Evolutionary conservation across 2,888 invertebrate genomes (phyloP).

Genomic region (Ashinkailepas kermadecensis): DNA sequence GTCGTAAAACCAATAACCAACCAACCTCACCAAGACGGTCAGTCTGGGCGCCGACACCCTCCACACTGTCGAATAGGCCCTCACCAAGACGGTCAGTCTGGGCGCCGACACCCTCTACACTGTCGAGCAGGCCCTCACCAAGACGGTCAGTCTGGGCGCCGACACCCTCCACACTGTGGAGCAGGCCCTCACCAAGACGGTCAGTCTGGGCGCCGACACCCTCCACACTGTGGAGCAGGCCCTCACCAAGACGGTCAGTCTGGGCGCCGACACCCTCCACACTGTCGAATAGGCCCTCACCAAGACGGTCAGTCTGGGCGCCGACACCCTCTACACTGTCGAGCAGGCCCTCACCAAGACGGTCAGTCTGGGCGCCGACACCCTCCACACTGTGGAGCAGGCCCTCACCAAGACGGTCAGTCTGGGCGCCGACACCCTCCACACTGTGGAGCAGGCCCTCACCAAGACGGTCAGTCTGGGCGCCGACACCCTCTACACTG

Average conservation of each 20-base stretch:
- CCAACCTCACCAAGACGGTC: constrained; percentile 58
- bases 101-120: constrained; percentile 65
- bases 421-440: constrained; percentile 61
- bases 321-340: constrained; percentile 64
- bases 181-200: constrained; percentile 66
- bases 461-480: constrained; percentile 59
- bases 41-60: constrained; percentile 63
- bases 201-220: constrained; percentile 58
- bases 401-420: constrained; percentile 61
- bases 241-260: constrained; percentile 58
- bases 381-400: constrained; percentile 73
- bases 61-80: constrained; percentile 74
- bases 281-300: constrained; percentile 75
- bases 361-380: constrained; percentile 58
- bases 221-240: constrained; percentile 76
- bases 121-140: constrained; percentile 71
- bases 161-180: constrained; percentile 69
- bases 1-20: no score
- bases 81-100: constrained; percentile 59
- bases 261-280: constrained; percentile 63
- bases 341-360: constrained; percentile 72
- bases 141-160: constrained; percentile 58
- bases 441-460: constrained; percentile 74
- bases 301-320: constrained; percentile 56
- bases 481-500: constrained; percentile 63